A percentile compares a stretch with the other conserved stretches of the same genome.
Evolutionary conservation across 2,797 vertebrate genomes (phyloP).

Genomic region (Premnoplex brunnescens): DNA sequence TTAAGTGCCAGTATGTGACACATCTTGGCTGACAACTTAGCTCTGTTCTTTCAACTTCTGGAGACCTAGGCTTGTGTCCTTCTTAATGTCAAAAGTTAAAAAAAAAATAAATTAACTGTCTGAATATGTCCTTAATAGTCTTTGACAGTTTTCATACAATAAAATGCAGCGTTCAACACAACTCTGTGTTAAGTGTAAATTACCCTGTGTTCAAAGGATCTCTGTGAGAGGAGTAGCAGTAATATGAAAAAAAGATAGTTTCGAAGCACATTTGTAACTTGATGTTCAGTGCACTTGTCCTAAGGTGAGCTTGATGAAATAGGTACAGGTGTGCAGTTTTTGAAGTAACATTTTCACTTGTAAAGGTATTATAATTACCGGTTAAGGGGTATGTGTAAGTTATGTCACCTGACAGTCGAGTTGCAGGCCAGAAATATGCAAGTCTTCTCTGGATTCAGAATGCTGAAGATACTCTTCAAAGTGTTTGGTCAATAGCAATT

Average conservation of each 20-base stretch:
- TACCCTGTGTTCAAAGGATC: neutral
- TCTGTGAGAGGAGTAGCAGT: neutral
- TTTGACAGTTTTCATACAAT: neutral
- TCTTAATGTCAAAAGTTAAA: neutral
- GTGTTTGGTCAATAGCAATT: neutral
- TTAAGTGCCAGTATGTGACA: slow-evolving; percentile 27
- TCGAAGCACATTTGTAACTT: neutral
- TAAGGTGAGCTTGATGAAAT: neutral
- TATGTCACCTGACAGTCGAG: neutral
- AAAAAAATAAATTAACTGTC: neutral
- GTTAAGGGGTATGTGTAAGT: neutral
- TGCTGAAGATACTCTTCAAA: neutral
- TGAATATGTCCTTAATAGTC: neutral
- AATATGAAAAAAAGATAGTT: neutral
- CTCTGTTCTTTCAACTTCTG: slow-evolving; percentile 39
- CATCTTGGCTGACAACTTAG: slow-evolving; percentile 25
- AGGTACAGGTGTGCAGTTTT: neutral
- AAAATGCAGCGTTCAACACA: neutral
- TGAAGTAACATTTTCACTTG: neutral
- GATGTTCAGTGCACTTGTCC: neutral
- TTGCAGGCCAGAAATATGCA: neutral
- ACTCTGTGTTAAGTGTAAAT: neutral
- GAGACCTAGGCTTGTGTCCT: slow-evolving; percentile 29
- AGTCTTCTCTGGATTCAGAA: neutral
- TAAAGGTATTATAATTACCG: neutral